phyloP scores from a whole-genome alignment of 1,140 invertebrate genomes.

The Cydia splendana region DNA sequence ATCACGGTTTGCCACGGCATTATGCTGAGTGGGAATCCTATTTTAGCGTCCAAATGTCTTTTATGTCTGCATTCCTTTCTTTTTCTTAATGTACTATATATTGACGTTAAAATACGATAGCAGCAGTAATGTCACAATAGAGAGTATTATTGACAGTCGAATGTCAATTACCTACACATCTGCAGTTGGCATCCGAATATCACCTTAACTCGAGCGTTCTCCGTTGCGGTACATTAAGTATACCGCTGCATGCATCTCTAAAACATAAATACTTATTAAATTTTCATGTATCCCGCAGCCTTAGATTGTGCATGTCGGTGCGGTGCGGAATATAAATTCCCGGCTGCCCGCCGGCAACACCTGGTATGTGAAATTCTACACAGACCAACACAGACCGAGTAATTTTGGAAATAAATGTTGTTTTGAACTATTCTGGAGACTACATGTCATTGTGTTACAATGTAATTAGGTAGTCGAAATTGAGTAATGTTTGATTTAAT shows the following conservation, averaged over 20 bases:
- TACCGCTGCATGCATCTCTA: constrained; percentile 8
- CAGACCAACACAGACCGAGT: background rate
- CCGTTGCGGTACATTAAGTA: background rate
- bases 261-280: constrained; percentile 32
- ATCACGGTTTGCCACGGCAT: no score
- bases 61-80: no score
- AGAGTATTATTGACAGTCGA: no score
- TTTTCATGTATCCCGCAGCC: constrained; percentile 16
- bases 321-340: constrained; percentile 23
- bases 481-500: background rate
- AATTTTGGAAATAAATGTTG: background rate
- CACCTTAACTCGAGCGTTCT: background rate
- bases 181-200: no score
- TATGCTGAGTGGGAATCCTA: no score
- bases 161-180: no score
- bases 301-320: constrained; percentile 22
- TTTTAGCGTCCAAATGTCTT: no score
- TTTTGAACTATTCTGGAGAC: background rate
- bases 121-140: no score
- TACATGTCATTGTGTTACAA: background rate
- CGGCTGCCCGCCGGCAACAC: background rate
- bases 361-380: constrained; percentile 1
- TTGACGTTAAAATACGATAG: no score
- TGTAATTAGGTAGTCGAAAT: background rate
- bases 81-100: no score